phyloP scores from a whole-genome alignment of 2,113 vertebrate genomes.

The Gobiocypris rarus region DNA sequence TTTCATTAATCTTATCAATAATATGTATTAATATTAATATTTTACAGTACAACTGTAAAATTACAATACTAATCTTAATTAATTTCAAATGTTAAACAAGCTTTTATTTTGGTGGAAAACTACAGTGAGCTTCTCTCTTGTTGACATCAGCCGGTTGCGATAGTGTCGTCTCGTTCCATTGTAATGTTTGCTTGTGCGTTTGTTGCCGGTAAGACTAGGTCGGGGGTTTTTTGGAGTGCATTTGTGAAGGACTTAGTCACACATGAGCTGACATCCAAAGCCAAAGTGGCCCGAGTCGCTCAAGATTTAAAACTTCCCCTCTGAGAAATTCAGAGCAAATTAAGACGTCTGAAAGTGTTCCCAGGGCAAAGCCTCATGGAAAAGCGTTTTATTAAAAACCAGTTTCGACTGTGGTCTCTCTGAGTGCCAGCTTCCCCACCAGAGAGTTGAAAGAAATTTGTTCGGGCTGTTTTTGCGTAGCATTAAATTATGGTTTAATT shows the following conservation, averaged over 20 bases:
- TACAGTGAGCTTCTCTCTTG: neutral
- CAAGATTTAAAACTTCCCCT: constrained; percentile 13
- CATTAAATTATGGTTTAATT: constrained; percentile 11
- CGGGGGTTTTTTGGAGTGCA: neutral
- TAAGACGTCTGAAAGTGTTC: neutral
- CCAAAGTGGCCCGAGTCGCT: neutral
- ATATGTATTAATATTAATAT: too few relatives aligned
- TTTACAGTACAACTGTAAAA: neutral
- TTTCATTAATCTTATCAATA: too few relatives aligned
- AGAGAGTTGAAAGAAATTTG: neutral
- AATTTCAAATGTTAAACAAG: too few relatives aligned
- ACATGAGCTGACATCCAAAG: constrained; percentile 33
- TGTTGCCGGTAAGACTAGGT: constrained; percentile 3
- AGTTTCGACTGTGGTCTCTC: neutral
- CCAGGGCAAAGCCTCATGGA: neutral
- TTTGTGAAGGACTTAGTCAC: constrained; percentile 36
- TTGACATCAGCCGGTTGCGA: neutral
- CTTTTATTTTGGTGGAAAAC: neutral
- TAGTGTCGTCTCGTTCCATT: neutral
- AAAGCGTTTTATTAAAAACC: constrained; percentile 16
- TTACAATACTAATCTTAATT: neutral
- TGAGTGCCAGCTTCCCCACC: neutral
- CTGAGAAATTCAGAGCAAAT: neutral
- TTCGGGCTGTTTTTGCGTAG: neutral
- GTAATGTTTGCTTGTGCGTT: neutral